Base-by-base conservation (phyloP, 2,888 invertebrate species). In the Creontiades dilutus region DNA sequence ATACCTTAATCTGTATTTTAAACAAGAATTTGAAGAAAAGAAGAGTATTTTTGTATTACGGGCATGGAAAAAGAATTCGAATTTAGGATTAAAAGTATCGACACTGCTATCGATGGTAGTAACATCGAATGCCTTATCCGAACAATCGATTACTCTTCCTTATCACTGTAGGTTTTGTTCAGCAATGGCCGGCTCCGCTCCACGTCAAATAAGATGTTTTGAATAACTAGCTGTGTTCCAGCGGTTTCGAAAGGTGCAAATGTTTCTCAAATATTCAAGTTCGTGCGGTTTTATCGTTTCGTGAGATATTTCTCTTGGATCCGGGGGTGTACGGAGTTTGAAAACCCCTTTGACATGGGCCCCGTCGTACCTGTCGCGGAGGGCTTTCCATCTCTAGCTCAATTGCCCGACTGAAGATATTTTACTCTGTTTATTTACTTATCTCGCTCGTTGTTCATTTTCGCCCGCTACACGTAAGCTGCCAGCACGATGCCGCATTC, bases 401-500 rank as follows among this genome's bases (percentile, higher is more conserved):
- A 61, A 57, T 61, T 61, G 16, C 61, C 46, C 28, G 85, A 57
- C 85, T 85, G 85, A 85, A 37, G 19, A 3, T 4, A n/a, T 14
- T 52, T 48, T 47, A 46, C 46, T 37, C 46, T n/a, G 23, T 52
- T 61, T 55, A 19, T 86, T 86, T 68, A 68, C 68, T 86, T 86
- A 68, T 48, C 68, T 85, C 86, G n/a, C 47, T 23, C 4, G 2
- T n/a, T 46, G 37, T 37, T 27, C 52, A 84, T 48, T 76, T 19
- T 48, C 37, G 57, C 37, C 37, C 13, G 13, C 12, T 37, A 86
- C 86, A 86, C 86, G 86, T 86, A 37, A 68, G 68, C 68, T 37
- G 61, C 23, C 23, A 27, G 12, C 85, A 4, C 48, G 47, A 91
- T 91, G 91, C 91, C 91, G 19, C 90, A 91, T 76, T 90, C 90